Percentiles rank a stretch among this genome's conserved stretches.
Evolutionary conservation across 2,888 invertebrate species (phyloP).

Genomic region (Biston stratarius): DNA sequence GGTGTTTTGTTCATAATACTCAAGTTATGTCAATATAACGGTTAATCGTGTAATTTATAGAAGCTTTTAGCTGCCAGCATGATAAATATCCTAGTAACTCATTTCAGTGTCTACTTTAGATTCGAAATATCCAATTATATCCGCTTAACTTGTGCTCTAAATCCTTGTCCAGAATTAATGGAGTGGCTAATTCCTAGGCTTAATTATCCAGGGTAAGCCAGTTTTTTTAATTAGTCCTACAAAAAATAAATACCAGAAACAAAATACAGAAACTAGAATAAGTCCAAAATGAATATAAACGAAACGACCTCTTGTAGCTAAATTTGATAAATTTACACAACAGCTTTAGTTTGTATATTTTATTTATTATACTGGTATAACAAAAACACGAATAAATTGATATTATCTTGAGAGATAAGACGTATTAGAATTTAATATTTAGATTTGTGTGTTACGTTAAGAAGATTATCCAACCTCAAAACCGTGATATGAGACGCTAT

Average conservation of each 20-base stretch:
- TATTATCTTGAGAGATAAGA: conserved; percentile 2
- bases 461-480: conserved; percentile 49
- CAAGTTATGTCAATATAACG: too few species aligned
- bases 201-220: conserved; percentile 50
- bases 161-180: conserved; percentile 54
- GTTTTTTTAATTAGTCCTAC: conserved; percentile 1
- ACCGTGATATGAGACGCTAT: conserved; percentile 55
- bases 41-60: conserved; percentile 4
- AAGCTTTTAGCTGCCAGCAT: conserved; percentile 1
- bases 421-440: conserved; percentile 22
- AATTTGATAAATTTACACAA: neutral
- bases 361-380: neutral
- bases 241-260: neutral
- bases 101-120: conserved; percentile 44
- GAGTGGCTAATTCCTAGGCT: conserved; percentile 45
- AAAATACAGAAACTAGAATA: neutral
- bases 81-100: conserved; percentile 51
- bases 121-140: conserved; percentile 55
- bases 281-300: neutral
- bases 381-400: neutral
- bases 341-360: neutral
- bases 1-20: too few species aligned
- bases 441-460: conserved; percentile 48
- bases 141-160: conserved; percentile 48
- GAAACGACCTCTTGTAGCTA: neutral